Evolutionary conservation across 2,113 vertebrate genomes (phyloP), one percentile per base, ranked within the genome.

Genomic region (Myotis davidii): DNA sequence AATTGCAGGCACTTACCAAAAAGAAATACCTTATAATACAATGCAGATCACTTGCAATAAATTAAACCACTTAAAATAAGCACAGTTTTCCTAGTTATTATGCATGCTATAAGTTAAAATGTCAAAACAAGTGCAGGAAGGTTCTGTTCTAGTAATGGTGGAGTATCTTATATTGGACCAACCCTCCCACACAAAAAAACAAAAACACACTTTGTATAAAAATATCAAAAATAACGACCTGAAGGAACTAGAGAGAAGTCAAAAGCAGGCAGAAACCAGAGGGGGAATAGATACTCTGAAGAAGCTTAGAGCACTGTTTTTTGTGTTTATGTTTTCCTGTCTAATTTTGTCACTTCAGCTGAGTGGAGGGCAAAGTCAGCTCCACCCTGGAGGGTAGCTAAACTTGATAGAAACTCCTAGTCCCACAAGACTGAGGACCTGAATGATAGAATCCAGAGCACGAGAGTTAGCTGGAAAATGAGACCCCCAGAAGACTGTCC

Each of bases 1-100:
- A 96, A 97, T 73, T 79, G 92, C 67, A 97, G 67, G 95, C 74
- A 77, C 32, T 94, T 96, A 42, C 25, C 89, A 96, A 92, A 95
- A 97, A 89, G 50, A 54, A 96, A 95, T 42, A 65, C 2, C 42
- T 27, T 67, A 29, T 70, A 81, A 81, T 32, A 83, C 7, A 94
- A 59, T 59, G 45, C 13, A 94, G 52, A 85, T 72, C 37, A 70
- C 27, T 87, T 85, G 67, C 27, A 91, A 94, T 88, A 90, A 91
- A 93, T 90, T 48, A 96, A 97, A 92, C 45, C 25, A 34, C 0
- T 94, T 90, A 85, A 82, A 82, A 64, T 64, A 82, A 32, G 77
- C 16, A 6, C 16, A 6, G 6, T 56, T 65, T 73, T 86, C 21
- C 64, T 76, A 64, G 9, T 85, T 64, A 70, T 6, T 45, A 65